Percentiles rank a stretch among this genome's conserved stretches.
phyloP scores from a whole-genome alignment of 2,888 invertebrate species.

The Parochlus steinenii region DNA sequence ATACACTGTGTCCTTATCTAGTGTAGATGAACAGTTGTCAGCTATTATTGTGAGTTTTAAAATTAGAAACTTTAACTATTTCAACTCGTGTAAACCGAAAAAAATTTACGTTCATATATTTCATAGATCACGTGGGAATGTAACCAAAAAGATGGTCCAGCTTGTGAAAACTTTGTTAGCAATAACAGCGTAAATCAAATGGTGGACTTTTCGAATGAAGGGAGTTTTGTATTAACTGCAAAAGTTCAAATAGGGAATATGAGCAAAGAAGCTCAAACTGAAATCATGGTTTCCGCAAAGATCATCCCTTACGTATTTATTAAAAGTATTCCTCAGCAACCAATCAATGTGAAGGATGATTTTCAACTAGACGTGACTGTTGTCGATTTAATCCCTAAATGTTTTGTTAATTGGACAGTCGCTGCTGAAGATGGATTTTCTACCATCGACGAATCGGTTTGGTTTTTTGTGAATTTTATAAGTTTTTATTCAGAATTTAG shows the following conservation, averaged over 20 bases:
- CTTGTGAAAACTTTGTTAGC: no score
- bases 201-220: slow-evolving; percentile 1
- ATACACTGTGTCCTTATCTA: no score
- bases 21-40: no score
- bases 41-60: no score
- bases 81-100: no score
- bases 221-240: neutral
- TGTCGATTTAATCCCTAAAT: slow-evolving; percentile 6
- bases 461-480: no score
- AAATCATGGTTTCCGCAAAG: neutral
- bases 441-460: neutral
- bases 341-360: neutral
- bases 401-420: slow-evolving; percentile 4
- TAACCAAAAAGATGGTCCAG: no score
- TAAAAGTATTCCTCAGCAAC: slow-evolving; percentile 8
- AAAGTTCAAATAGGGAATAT: neutral
- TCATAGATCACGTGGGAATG: no score
- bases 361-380: slow-evolving; percentile 4
- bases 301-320: slow-evolving; percentile 5
- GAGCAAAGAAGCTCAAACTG: neutral
- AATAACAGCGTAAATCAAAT: no score
- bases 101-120: no score
- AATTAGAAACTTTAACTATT: no score
- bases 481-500: no score
- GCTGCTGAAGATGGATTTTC: slow-evolving; percentile 1